A percentile compares a stretch with the other conserved stretches of the same genome.
Conservation (phyloP, 2,113 vertebrate genomes). For the Lagopus leucura region DNA sequence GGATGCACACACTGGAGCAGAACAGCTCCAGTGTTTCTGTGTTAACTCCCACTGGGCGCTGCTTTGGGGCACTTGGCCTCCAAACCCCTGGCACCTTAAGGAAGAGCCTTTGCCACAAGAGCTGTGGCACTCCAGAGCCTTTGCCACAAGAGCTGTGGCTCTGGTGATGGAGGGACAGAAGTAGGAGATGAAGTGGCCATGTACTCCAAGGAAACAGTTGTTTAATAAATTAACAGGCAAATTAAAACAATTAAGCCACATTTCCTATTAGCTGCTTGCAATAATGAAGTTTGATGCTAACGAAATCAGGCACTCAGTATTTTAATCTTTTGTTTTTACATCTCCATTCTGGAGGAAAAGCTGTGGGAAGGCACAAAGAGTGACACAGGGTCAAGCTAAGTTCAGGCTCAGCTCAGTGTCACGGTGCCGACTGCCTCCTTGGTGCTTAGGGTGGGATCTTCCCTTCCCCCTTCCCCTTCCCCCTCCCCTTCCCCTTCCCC, state of each 20-base stretch:
- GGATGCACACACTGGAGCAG: not conserved
- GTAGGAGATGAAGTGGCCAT: accelerated
- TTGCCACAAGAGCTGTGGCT: not conserved
- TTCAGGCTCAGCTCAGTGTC: accelerated
- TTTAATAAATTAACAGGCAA: not conserved
- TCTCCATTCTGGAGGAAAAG: not conserved
- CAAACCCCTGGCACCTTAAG: no score
- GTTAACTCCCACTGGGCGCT: not conserved
- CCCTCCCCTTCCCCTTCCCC: no score
- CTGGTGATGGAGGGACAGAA: not conserved
- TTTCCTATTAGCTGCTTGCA: not conserved
- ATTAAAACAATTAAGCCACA: not conserved
- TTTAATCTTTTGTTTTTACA: not conserved
- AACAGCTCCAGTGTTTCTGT: not conserved
- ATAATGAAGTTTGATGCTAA: not conserved
- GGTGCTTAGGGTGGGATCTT: not conserved
- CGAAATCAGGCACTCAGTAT: not conserved
- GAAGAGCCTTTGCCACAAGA: not conserved
- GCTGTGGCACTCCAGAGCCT: not conserved
- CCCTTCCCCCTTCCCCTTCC: no score
- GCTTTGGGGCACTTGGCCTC: not conserved
- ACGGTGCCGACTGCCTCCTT: accelerated
- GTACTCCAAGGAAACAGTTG: accelerated
- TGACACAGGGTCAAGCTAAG: not conserved
- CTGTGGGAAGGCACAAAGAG: not conserved